Percentiles rank a stretch among this genome's conserved stretches.
phyloP scores from a whole-genome alignment of 2,888 invertebrate species.

The Apotomis betuletana region DNA sequence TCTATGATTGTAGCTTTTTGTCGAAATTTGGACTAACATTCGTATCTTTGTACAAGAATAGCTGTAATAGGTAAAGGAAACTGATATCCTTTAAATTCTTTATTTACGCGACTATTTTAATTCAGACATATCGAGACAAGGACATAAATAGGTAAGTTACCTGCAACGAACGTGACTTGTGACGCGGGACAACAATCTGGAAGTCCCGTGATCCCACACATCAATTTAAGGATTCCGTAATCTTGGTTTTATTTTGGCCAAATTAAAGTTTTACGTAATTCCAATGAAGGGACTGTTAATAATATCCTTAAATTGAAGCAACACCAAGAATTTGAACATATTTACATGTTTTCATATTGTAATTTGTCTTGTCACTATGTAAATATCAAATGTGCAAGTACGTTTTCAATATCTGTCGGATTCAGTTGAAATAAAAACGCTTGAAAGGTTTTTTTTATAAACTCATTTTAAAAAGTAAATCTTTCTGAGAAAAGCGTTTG shows the following conservation, averaged over 20 bases:
- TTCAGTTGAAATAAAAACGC: too few species aligned
- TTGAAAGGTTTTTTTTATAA: too few species aligned
- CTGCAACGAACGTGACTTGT: slow-evolving; percentile 13
- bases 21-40: too few species aligned
- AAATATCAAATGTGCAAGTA: too few species aligned
- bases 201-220: neutral
- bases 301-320: neutral
- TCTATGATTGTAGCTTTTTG: too few species aligned
- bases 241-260: slow-evolving; percentile 1
- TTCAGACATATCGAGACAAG: slow-evolving; percentile 10
- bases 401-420: too few species aligned
- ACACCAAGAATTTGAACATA: neutral
- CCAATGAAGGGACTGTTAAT: neutral
- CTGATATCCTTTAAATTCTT: slow-evolving; percentile 1
- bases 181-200: slow-evolving; percentile 11
- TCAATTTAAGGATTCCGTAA: neutral
- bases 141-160: slow-evolving; percentile 19
- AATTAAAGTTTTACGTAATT: slow-evolving; percentile 5
- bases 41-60: too few species aligned
- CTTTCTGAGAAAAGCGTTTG: neutral
- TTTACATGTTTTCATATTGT: too few species aligned
- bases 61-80: neutral
- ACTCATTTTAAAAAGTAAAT: too few species aligned
- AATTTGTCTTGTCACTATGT: too few species aligned
- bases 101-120: slow-evolving; percentile 2